Percentiles rank a stretch among this genome's conserved stretches.
phyloP scores from a whole-genome alignment of 2,888 invertebrate species.

The Conops quadrifasciatus region DNA sequence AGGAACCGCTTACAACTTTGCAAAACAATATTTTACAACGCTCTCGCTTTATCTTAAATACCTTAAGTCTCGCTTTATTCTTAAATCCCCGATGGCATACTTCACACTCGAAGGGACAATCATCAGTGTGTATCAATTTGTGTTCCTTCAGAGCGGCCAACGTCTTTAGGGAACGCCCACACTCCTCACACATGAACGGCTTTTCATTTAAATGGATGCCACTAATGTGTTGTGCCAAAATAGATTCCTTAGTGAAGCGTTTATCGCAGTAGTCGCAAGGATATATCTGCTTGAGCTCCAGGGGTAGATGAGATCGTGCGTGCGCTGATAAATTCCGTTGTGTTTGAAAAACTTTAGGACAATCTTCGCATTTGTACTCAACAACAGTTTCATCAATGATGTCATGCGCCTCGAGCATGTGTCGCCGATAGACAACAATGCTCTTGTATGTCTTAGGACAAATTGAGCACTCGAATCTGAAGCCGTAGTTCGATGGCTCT shows the following conservation, averaged over 20 bases:
- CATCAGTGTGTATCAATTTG: slow-evolving; percentile 66
- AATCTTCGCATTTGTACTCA: slow-evolving; percentile 44
- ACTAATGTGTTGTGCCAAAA: slow-evolving; percentile 53
- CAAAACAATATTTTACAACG: background rate
- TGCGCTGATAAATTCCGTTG: slow-evolving; percentile 47
- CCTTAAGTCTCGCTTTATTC: slow-evolving; percentile 57
- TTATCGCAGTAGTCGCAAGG: slow-evolving; percentile 51
- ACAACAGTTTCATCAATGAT: slow-evolving; percentile 40
- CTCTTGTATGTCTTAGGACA: slow-evolving; percentile 45
- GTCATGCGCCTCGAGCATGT: slow-evolving; percentile 45
- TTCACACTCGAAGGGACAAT: slow-evolving; percentile 65
- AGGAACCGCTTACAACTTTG: background rate
- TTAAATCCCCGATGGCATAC: slow-evolving; percentile 62
- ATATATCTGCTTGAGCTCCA: slow-evolving; percentile 48
- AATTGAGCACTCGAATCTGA: slow-evolving; percentile 39
- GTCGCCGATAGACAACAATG: slow-evolving; percentile 45
- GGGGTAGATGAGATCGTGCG: slow-evolving; percentile 47
- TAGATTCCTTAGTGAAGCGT: slow-evolving; percentile 50
- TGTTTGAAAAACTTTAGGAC: slow-evolving; percentile 44
- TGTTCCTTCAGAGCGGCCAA: slow-evolving; percentile 67
- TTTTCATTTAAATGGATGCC: slow-evolving; percentile 60
- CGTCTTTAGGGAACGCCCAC: slow-evolving; percentile 66
- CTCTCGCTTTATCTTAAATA: slow-evolving; percentile 33
- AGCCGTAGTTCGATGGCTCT: background rate
- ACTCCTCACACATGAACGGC: slow-evolving; percentile 66